Base-by-base conservation (phyloP, 1,140 invertebrate genomes). In the Cecropterus lyciades region DNA sequence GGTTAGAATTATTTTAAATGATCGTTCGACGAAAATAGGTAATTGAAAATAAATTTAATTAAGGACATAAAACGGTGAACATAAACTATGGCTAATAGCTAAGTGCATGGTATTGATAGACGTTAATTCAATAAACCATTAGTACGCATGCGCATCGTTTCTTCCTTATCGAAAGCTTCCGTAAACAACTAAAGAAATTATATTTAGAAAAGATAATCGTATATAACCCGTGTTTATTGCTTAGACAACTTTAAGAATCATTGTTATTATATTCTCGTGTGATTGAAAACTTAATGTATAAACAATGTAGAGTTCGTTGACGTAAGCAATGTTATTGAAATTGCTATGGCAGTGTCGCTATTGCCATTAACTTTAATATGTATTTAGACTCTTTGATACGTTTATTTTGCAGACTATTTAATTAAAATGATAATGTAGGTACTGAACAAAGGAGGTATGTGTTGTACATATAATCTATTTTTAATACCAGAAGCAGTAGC, bases 81-180 rank as follows among this genome's bases (percentile, higher is more conserved):
- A 24, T 62, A 62, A 62, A 51, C 46, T 62, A 42, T 17, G 45
- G 30, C 16, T 37, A 51, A 62, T 49, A 51, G 33, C 59, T 51
- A 62, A 62, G 46, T 62, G 33, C 33, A 24, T 37, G 15, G 46
- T 51, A 62, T 51, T 62, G 59, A 62, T 51, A 51, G 59, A 62
- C 13, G 13, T 42, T 51, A 40, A 62, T 37, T 20, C 30, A 62
- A 62, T 27, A 42, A 51, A 51, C 16, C 46, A 62, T 16, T 15
- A 37, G 46, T 42, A 51, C 16, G 15, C 15, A 9, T 13, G 46
- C 46, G 27, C 46, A 24, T 30, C 51, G 24, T 15, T 51, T 51
- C 49, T 53, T 62, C 46, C 46, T 51, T 37, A 51, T 51, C 17
- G 46, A 37, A 51, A 37, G 59, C 59, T 62, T 62, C 59, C 59